Evolutionary conservation across 2,888 invertebrate species (phyloP).

Genomic region (Agonopterix arenella): DNA sequence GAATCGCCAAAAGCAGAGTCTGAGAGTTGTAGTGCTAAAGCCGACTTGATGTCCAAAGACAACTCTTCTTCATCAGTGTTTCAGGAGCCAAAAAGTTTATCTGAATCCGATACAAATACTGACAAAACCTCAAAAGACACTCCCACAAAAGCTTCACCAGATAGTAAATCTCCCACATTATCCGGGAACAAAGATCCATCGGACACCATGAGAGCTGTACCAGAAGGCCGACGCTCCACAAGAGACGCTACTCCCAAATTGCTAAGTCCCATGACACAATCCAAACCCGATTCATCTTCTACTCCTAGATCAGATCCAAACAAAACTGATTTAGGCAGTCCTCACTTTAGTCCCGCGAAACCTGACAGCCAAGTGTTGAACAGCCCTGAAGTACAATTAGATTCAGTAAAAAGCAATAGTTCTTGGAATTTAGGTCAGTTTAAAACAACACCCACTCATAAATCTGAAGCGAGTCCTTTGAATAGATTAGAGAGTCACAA

Average conservation of each 20-base stretch:
- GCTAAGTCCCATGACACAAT: conserved; percentile 57
- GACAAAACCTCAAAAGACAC: conserved; percentile 26
- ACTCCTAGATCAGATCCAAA: conserved; percentile 55
- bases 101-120: conserved; percentile 32
- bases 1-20: conserved; percentile 28
- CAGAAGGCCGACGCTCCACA: conserved; percentile 35
- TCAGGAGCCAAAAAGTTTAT: conserved; percentile 58
- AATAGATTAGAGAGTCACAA: conserved; percentile 58
- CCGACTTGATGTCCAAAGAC: conserved; percentile 36
- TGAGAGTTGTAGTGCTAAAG: conserved; percentile 37
- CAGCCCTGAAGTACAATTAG: conserved; percentile 58
- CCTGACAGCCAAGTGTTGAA: conserved; percentile 68
- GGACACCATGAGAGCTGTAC: conserved; percentile 25
- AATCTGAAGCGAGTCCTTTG: conserved; percentile 66
- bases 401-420: conserved; percentile 45
- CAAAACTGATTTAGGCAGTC: conserved; percentile 54
- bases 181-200: conserved; percentile 28
- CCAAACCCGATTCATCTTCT: conserved; percentile 63
- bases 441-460: conserved; percentile 63
- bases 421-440: conserved; percentile 64
- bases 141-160: conserved; percentile 38
- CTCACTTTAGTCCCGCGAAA: conserved; percentile 64
- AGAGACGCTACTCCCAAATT: conserved; percentile 48
- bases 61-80: conserved; percentile 44
- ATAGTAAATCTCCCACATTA: conserved; percentile 37